phyloP scores from a whole-genome alignment of 1,140 invertebrate genomes.

The Eulimnadia texana region DNA sequence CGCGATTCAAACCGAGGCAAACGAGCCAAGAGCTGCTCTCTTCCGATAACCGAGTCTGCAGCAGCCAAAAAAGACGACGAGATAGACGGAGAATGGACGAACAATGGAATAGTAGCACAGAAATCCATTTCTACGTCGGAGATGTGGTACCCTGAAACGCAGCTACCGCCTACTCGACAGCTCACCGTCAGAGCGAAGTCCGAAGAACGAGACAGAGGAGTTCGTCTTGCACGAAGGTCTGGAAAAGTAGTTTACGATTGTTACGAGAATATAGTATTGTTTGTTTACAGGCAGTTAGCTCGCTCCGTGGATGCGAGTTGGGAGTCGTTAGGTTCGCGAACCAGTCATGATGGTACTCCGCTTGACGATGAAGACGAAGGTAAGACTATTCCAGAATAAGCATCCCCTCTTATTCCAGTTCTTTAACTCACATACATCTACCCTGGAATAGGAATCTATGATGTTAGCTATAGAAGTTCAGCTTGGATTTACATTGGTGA shows the following conservation, averaged over 20 bases:
- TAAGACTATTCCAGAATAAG: constrained; percentile 3
- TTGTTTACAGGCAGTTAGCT: not conserved
- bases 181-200: constrained; percentile 36
- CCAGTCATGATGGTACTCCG: constrained; percentile 1
- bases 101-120: not conserved
- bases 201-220: constrained; percentile 20
- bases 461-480: constrained; percentile 49
- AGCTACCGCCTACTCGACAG: constrained; percentile 8
- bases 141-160: constrained; percentile 30
- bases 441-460: constrained; percentile 52
- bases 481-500: constrained; percentile 63
- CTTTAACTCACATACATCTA: too few species aligned
- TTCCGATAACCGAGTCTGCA: constrained; percentile 4
- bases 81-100: not conserved
- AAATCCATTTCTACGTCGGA: constrained; percentile 10
- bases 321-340: constrained; percentile 43
- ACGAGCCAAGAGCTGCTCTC: constrained; percentile 14
- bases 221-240: constrained; percentile 13
- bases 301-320: constrained; percentile 50
- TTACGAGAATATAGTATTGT: not conserved
- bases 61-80: not conserved
- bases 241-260: not conserved
- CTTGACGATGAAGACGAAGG: constrained; percentile 25
- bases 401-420: too few species aligned
- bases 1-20: constrained; percentile 14